Evolutionary conservation across 2,888 invertebrate species (phyloP), one percentile per base, ranked within the genome.

Genomic region (Hirtodrosophila trivittata): DNA sequence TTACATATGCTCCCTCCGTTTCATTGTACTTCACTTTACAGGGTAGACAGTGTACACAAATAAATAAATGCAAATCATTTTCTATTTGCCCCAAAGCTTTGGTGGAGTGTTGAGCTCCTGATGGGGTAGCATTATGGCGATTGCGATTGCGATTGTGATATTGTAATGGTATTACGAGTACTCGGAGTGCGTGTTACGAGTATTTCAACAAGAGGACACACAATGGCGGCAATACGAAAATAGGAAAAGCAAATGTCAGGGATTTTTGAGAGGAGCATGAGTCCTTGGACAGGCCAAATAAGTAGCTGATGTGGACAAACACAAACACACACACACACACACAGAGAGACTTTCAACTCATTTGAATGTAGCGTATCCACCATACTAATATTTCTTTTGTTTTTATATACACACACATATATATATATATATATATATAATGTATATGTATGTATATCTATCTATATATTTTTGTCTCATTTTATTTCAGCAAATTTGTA

Each of bases 11-110:
- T n/a, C n/a, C n/a, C n/a, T n/a, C n/a, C n/a, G n/a, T n/a, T n/a
- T n/a, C n/a, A n/a, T n/a, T n/a, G n/a, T 21, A 21, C 18, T 5
- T 5, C 2, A 21, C 18, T 21, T 21, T 21, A 41, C 10, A 33
- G 10, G 16, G 4, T 9, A 26, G 2, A 21, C 18, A 43, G 26
- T 1, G 41, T 12, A 26, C 63, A 54, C 54, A 64, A 52, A 73
- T 60, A 73, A 81, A 77, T 80, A 84, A 81, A 84, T 81, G 85
- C 82, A 77, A 82, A 85, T 77, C 67, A 77, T 84, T 81, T 80
- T 66, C 39, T 51, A 49, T 51, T 59, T 50, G 30, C 26, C 28
- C 16, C 25, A 6, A 7, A 14, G 26, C 47, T 32, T 50, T 45
- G 25, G 39, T 46, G 33, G 42, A 59, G 64, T 76, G 80, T 57